Evolutionary conservation across 2,888 invertebrate species (phyloP), one percentile per base, ranked within the genome.

Genomic region (Morinoia aosen): DNA sequence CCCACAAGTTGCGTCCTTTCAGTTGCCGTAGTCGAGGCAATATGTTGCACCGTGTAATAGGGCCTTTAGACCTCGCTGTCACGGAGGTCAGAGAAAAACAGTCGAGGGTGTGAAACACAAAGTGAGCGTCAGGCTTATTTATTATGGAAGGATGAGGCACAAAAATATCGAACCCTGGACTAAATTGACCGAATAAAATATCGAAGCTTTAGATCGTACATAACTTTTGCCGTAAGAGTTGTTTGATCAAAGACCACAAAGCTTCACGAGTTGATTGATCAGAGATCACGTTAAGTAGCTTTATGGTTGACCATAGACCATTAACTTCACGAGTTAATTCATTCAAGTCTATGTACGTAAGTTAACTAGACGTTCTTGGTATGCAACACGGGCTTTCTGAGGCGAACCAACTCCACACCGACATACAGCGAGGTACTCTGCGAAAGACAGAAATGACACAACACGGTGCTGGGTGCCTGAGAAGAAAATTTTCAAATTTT

Each of bases 61-160:
- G n/a, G n/a, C n/a, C n/a, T n/a, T n/a, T n/a, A n/a, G 76, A 76
- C 76, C 19, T 25, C 19, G 8, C 10, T 76, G 10, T 76, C 3
- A 76, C 76, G 76, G 76, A 33, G 76, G 33, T 76, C 76, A 3
- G 76, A 10, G 76, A 33, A 16, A 12, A 76, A 7, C 25, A 5
- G 25, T 64, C 64, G 25, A 76, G 76, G 76, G 3, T 76, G 76
- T 14, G 25, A 76, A 76, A 76, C 76, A 76, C 76, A 76, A 76
- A 76, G 76, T 90, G 93, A 93, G 93, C 93, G 93, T 93, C 93
- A 93, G 93, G 93, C 93, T 93, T 93, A 93, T 93, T 93, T 93
- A 93, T 93, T 93, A 93, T 93, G 93, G 93, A 93, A 93, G 93
- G 93, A 93, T 93, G 93, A 93, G 93, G 93, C 93, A 93, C 93